Percentiles rank a stretch among this genome's conserved stretches.
phyloP scores from a whole-genome alignment of 92 coral and sea anemone genomes.

The Zoanthus sansibaricus region DNA sequence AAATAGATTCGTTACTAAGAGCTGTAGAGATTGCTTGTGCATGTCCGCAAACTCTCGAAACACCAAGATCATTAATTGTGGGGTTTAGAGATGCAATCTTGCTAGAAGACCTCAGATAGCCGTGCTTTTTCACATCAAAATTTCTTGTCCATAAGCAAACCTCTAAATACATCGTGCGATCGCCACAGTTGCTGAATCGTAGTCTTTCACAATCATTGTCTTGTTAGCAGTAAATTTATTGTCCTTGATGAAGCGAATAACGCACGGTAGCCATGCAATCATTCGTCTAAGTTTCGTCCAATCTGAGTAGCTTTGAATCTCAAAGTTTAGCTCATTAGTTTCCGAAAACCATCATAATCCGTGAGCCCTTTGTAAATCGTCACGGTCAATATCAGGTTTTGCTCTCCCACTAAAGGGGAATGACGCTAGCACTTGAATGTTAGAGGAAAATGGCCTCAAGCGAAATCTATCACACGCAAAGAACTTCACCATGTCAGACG shows the following conservation, averaged over 20 bases:
- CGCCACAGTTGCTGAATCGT: slow-evolving; percentile 53
- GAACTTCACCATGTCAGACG: slow-evolving; percentile 52
- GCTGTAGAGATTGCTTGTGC: slow-evolving; percentile 21
- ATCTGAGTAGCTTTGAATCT: slow-evolving; percentile 49
- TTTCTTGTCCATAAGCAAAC: slow-evolving; percentile 53
- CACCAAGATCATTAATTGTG: slow-evolving; percentile 45
- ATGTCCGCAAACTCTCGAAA: slow-evolving; percentile 64
- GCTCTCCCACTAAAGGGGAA: slow-evolving; percentile 36
- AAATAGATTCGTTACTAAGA: not conserved
- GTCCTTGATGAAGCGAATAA: slow-evolving; percentile 51
- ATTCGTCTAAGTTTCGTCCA: slow-evolving; percentile 65
- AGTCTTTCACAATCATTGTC: slow-evolving; percentile 54
- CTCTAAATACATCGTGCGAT: slow-evolving; percentile 56
- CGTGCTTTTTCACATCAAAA: slow-evolving; percentile 36
- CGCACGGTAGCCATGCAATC: slow-evolving; percentile 66
- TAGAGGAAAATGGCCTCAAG: slow-evolving; percentile 60
- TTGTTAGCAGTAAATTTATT: slow-evolving; percentile 30
- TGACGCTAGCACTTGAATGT: slow-evolving; percentile 43
- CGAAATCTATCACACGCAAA: slow-evolving; percentile 53
- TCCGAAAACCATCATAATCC: slow-evolving; percentile 64
- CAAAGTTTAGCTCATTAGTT: slow-evolving; percentile 13
- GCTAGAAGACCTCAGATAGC: slow-evolving; percentile 57
- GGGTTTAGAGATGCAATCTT: slow-evolving; percentile 69
- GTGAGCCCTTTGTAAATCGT: slow-evolving; percentile 58
- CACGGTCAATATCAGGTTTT: slow-evolving; percentile 49